Evolutionary conservation across 1,140 invertebrate species (phyloP), one percentile per base, ranked within the genome.

Genomic region (Drosophila ironensis): DNA sequence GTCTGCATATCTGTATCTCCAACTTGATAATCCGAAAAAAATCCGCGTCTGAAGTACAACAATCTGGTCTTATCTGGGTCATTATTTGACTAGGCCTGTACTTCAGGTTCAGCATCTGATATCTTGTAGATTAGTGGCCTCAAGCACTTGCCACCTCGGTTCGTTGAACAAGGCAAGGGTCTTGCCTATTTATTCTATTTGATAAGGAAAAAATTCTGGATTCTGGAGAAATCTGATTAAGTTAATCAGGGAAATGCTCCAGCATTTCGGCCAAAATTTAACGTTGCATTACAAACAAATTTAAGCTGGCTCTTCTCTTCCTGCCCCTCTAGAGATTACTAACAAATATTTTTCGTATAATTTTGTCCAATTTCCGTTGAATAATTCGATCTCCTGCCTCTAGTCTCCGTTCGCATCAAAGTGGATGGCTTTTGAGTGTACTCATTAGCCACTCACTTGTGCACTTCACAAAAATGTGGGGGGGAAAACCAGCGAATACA

Each of bases 1-100:
- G 30, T 20, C 38, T 25, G 16, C 37, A 20, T 22, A 5, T n/a
- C 44, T 45, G 20, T 38, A 11, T 45, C 33, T 48, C 52, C 25
- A 11, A 11, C 25, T 53, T 54, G 19, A n/a, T n/a, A n/a, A n/a
- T n/a, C n/a, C n/a, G n/a, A n/a, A n/a, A n/a, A n/a, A n/a, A n/a
- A n/a, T 46, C 19, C 50, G 33, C 46, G 11, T 35, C 33, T 68
- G 61, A 72, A 44, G 51, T 56, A 67, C 67, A 68, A 60, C 67
- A 82, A 82, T 84, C 69, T 38, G 11, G 45, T 50, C 69, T 84
- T 82, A 82, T 82, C 78, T 82, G 64, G 66, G 64, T 69, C 66
- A 69, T 69, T 69, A 69, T 69, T 69, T 69, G 66, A 57, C 35
- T 57, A 63, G 63, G 22, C 66, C 24, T 38, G 56, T 20, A 51